Conservation (phyloP, 2,113 vertebrate species). For the Rhineura floridana region DNA sequence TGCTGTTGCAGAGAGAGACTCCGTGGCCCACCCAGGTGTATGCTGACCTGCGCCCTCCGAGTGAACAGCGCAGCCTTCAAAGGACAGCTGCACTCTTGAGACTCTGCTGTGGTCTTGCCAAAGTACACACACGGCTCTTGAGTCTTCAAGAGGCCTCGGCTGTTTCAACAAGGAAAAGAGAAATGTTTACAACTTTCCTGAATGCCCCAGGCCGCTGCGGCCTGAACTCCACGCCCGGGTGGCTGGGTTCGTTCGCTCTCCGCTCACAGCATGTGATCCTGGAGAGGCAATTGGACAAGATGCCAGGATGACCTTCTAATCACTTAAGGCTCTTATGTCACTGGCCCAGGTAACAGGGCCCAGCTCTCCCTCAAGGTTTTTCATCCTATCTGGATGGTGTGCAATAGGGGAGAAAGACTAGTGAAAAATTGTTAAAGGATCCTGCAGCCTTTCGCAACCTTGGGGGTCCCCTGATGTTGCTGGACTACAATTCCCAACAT, state of each 20-base stretch:
- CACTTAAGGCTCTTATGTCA: neutral
- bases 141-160: neutral
- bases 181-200: neutral
- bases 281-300: fast-evolving
- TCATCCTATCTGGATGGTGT: neutral
- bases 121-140: neutral
- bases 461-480: too few species aligned
- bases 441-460: too few species aligned
- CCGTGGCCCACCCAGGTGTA: neutral
- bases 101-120: neutral
- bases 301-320: neutral
- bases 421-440: too few species aligned
- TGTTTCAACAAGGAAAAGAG: neutral
- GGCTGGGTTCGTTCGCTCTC: neutral
- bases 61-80: neutral
- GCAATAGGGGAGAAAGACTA: neutral
- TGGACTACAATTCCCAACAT: too few species aligned
- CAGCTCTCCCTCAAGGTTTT: neutral
- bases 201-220: neutral
- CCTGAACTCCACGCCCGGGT: neutral
- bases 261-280: neutral
- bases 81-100: neutral
- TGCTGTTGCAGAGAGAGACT: neutral
- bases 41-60: too few species aligned
- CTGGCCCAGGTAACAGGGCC: neutral